Conservation (phyloP, 2,888 invertebrate species). For the Eupithecia exiguata region DNA sequence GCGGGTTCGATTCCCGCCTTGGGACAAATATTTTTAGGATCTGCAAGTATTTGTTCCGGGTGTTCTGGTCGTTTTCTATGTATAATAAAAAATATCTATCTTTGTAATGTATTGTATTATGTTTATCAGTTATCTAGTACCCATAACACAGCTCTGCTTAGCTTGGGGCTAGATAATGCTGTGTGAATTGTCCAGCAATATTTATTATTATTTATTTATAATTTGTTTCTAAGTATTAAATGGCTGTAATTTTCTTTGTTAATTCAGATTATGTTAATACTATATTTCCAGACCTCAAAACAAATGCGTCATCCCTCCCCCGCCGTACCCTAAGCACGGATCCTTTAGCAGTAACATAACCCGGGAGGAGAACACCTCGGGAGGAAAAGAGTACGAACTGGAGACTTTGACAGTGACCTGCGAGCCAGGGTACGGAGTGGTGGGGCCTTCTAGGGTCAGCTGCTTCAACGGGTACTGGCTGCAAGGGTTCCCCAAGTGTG, state of each 20-base stretch:
- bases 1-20: too few species aligned
- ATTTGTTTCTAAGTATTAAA: too few species aligned
- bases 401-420: not conserved
- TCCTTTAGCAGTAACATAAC: not conserved
- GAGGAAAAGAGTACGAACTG: not conserved
- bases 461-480: slow-evolving; percentile 13
- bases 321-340: slow-evolving; percentile 11
- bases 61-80: too few species aligned
- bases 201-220: too few species aligned
- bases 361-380: not conserved
- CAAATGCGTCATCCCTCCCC: not conserved
- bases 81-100: too few species aligned
- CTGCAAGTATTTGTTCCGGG: too few species aligned
- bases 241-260: not conserved
- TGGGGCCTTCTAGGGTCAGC: not conserved
- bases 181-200: too few species aligned
- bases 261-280: not conserved
- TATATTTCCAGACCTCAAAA: not conserved
- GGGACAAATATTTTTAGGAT: too few species aligned
- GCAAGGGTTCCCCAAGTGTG: slow-evolving; percentile 9
- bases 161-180: too few species aligned
- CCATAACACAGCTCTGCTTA: too few species aligned
- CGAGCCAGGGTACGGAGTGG: slow-evolving; percentile 5
- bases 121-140: too few species aligned
- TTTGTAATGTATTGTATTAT: too few species aligned